Conservation (phyloP, 2,797 vertebrate genomes). For the Microcaecilia unicolor region DNA sequence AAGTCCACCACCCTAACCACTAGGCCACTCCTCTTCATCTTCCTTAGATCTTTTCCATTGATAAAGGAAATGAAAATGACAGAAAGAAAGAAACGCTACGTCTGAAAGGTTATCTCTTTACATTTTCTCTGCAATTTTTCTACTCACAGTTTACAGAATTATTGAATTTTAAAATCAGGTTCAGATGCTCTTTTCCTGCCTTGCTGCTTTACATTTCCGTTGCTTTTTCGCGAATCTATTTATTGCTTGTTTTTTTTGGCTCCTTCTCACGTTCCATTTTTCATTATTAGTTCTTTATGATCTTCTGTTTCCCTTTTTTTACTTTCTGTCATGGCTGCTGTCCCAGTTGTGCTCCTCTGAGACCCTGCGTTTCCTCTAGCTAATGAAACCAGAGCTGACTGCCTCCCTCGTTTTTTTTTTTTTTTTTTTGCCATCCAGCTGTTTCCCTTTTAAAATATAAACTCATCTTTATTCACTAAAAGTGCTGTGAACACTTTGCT, state of each 20-base stretch:
- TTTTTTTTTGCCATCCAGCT: conserved; percentile 78
- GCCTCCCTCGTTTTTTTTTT: conserved; percentile 42
- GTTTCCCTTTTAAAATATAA: conserved; percentile 72
- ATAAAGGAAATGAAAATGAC: conserved; percentile 7
- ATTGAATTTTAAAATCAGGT: conserved; percentile 29
- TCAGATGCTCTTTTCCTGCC: conserved; percentile 29
- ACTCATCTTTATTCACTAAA: conserved; percentile 54
- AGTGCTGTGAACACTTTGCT: conserved; percentile 45
- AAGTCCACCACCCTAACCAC: too few relatives aligned
- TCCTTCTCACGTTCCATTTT: conserved; percentile 60
- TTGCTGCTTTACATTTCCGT: conserved; percentile 29
- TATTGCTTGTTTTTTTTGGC: conserved; percentile 73
- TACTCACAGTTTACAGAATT: conserved; percentile 23
- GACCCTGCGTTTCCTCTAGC: conserved; percentile 60
- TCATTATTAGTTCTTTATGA: conserved; percentile 69
- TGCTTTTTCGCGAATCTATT: conserved; percentile 45
- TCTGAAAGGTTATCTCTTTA: neutral
- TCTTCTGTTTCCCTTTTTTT: conserved; percentile 54
- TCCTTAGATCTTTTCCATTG: neutral
- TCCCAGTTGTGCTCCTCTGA: conserved; percentile 59
- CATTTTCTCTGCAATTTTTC: conserved; percentile 5
- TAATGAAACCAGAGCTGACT: conserved; percentile 63
- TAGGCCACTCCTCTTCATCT: too few relatives aligned
- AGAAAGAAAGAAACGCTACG: conserved; percentile 1
- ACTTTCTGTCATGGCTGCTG: conserved; percentile 44